A percentile compares a stretch with the other conserved stretches of the same genome.
Evolutionary conservation across 1,140 invertebrate genomes (phyloP).

Genomic region (Ruditapes philippinarum): DNA sequence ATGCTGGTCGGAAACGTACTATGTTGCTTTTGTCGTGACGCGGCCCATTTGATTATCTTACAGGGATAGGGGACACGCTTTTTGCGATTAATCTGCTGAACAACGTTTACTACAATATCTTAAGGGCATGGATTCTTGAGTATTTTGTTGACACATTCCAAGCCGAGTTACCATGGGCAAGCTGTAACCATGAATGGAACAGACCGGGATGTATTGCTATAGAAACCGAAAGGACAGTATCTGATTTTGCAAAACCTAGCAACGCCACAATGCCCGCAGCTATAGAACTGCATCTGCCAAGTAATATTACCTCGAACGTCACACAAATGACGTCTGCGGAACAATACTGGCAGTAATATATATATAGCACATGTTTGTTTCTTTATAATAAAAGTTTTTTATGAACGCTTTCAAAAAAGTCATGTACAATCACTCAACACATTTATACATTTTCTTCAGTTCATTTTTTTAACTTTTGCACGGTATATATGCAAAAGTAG

Average conservation of each 20-base stretch:
- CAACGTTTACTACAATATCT: conserved; percentile 58
- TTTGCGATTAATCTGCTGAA: conserved; percentile 44
- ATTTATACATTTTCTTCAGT: too few species aligned
- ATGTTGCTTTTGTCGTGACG: too few species aligned
- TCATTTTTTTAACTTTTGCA: too few species aligned
- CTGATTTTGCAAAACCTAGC: neutral
- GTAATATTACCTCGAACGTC: neutral
- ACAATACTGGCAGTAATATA: conserved; percentile 32
- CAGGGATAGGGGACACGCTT: conserved; percentile 54
- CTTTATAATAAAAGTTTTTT: too few species aligned
- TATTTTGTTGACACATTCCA: conserved; percentile 46
- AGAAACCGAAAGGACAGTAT: neutral
- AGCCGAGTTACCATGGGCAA: conserved; percentile 33
- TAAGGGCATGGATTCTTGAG: conserved; percentile 56
- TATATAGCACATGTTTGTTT: too few species aligned
- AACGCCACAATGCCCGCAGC: neutral
- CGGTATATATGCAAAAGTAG: too few species aligned
- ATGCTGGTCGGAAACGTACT: too few species aligned
- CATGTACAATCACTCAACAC: too few species aligned
- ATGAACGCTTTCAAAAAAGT: too few species aligned
- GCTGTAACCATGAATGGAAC: conserved; percentile 44
- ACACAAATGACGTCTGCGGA: conserved; percentile 16
- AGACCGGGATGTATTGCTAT: conserved; percentile 18
- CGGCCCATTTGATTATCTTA: too few species aligned
- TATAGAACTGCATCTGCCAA: too few species aligned